Conservation (phyloP, 2,888 invertebrate species). For the Adineta ricciae region DNA sequence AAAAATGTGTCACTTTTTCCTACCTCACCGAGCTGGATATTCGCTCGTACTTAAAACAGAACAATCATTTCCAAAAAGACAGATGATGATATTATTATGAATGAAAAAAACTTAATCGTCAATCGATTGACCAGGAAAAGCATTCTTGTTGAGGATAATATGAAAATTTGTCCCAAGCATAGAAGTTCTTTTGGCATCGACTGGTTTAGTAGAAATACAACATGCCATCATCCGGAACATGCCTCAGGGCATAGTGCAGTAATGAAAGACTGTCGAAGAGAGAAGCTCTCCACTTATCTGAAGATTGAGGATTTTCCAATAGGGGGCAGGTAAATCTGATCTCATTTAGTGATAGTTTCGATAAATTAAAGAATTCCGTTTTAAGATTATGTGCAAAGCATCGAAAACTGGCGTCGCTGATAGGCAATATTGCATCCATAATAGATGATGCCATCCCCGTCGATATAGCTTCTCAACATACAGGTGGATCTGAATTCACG, state of each 20-base stretch:
- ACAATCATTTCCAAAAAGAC: too few relatives aligned
- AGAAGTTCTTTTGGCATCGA: background rate
- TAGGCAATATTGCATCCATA: too few relatives aligned
- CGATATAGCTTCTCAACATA: background rate
- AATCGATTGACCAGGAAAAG: background rate
- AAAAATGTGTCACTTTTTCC: background rate
- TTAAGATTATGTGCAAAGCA: background rate
- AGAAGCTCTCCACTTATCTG: background rate
- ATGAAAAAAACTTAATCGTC: background rate
- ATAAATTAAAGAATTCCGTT: background rate
- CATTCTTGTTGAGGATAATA: background rate
- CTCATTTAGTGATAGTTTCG: background rate
- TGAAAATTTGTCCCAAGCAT: background rate
- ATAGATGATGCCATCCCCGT: background rate
- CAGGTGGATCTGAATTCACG: background rate
- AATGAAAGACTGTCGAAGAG: background rate
- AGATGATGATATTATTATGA: background rate
- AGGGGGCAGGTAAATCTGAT: background rate
- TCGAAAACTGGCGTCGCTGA: background rate
- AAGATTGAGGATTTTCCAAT: background rate
- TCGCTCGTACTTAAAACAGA: background rate
- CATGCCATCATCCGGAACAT: background rate
- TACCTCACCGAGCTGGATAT: background rate
- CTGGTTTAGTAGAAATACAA: background rate
- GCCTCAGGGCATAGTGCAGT: background rate